Evolutionary conservation across 2,113 vertebrate genomes (phyloP), one percentile per base, ranked within the genome.

Genomic region (Bothrops jararaca): DNA sequence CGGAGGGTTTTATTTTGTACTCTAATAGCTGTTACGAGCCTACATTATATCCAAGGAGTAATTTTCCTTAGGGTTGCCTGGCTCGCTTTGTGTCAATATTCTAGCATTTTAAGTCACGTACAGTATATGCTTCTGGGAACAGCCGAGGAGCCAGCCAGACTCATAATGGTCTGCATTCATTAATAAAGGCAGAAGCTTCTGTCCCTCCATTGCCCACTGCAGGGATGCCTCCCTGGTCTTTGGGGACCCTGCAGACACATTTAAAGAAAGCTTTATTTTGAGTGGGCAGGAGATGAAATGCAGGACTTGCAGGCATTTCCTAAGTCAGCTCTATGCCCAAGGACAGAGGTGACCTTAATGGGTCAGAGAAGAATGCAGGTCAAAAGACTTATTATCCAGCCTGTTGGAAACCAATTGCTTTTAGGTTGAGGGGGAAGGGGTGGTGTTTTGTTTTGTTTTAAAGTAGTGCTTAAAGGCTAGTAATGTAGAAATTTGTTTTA

Each of bases 21-120:
- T 99, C 98, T 99, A 99, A 99, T 99, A 99, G 99, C 99, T 99
- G 99, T 99, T 99, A 99, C 97, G 98, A 99, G 98, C 98, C 99
- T 98, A 99, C 99, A 99, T 99, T 99, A 99, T 99, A 99, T 99
- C 99, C 99, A 98, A 99, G 98, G 98, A 99, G 99, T 98, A 98
- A 98, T 98, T 98, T 99, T 99, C 99, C 99, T 99, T 99, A 98
- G 99, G 98, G 99, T 98, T 98, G 98, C 98, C 97, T 96, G 97
- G 98, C 98, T 98, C 95, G 98, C 98, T 98, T 98, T 98, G 98
- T 99, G 99, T 99, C 99, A 99, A 99, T 99, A 99, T 99, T 99
- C 98, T 99, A 99, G 98, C 98, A 99, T 99, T 99, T 99, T 99
- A 99, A 99, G 99, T 99, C 99, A 99, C 99, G 98, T 99, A 99